A percentile compares a stretch with the other conserved stretches of the same genome.
Evolutionary conservation across 2,888 invertebrate species (phyloP).

Genomic region (Smittia aterrima): DNA sequence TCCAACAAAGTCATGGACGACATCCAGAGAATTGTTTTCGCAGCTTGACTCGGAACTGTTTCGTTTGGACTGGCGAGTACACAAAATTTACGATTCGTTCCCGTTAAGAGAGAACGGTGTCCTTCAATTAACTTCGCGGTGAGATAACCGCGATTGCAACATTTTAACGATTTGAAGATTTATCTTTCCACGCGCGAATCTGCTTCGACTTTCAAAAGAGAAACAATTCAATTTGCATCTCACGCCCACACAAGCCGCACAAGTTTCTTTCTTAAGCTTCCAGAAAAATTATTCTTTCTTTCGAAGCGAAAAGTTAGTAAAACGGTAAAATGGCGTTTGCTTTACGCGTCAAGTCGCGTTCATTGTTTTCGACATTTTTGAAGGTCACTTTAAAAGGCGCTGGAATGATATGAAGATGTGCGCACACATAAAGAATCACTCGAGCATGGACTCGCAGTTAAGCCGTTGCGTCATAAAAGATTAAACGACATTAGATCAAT

Average conservation of each 20-base stretch:
- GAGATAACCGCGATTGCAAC: conserved; percentile 10
- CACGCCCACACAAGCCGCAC: background rate
- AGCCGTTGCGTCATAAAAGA: background rate
- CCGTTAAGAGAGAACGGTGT: conserved; percentile 12
- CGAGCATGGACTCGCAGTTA: background rate
- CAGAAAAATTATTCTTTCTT: background rate
- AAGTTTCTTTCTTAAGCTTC: background rate
- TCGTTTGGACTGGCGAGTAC: background rate
- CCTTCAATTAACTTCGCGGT: background rate
- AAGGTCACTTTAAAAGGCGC: conserved; percentile 28
- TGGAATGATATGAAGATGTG: background rate
- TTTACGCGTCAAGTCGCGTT: background rate
- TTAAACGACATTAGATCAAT: background rate
- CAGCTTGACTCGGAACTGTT: background rate
- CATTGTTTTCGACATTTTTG: conserved; percentile 16
- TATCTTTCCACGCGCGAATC: background rate
- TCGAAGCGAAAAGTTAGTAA: background rate
- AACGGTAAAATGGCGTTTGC: conserved; percentile 36
- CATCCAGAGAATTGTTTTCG: conserved; percentile 1
- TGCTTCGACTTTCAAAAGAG: background rate
- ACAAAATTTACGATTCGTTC: conserved; percentile 13
- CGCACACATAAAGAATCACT: background rate
- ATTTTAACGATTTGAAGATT: background rate
- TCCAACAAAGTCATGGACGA: background rate
- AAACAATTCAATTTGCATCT: background rate